These are phyloP conservation scores for Craterocephalus amniculus DNA, from an alignment of 2,797 vertebrate genomes.

Conservation along the genomic window DNA sequence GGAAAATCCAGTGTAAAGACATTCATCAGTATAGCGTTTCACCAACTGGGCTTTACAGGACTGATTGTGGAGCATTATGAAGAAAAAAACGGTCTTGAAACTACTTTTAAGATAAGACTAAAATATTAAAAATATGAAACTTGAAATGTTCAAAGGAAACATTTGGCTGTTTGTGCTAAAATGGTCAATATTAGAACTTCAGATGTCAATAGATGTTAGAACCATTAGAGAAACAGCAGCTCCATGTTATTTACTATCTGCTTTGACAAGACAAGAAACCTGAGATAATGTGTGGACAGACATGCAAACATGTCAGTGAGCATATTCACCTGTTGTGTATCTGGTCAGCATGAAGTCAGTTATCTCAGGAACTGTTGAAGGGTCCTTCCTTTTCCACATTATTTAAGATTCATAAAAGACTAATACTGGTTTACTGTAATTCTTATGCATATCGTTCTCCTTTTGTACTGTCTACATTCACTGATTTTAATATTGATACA, in stretches of 20 bases:
- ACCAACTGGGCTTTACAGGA: not conserved
- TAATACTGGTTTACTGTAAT: not conserved
- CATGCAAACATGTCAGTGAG: conserved; percentile 18
- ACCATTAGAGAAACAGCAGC: conserved; percentile 23
- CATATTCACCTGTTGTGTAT: conserved; percentile 50
- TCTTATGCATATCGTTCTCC: not conserved
- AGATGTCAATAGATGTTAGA: not conserved
- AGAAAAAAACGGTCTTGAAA: not conserved
- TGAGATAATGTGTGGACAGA: conserved; percentile 48
- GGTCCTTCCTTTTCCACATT: not conserved
- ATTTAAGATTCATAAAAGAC: not conserved
- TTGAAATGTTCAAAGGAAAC: too few relatives aligned
- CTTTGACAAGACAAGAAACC: conserved; percentile 37
- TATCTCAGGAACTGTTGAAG: conserved; percentile 20
- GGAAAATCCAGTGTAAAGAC: not conserved
- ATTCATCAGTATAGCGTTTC: not conserved
- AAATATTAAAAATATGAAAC: not conserved
- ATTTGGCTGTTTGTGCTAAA: not conserved
- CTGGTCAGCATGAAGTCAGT: conserved; percentile 15
- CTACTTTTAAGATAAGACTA: not conserved
- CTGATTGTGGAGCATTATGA: not conserved
- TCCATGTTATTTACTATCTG: conserved; percentile 30
- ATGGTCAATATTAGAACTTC: not conserved
- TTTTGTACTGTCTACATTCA: too few relatives aligned
- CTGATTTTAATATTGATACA: not conserved